Base-by-base conservation (phyloP, 2,888 invertebrate genomes). In the Netelia inedita region DNA sequence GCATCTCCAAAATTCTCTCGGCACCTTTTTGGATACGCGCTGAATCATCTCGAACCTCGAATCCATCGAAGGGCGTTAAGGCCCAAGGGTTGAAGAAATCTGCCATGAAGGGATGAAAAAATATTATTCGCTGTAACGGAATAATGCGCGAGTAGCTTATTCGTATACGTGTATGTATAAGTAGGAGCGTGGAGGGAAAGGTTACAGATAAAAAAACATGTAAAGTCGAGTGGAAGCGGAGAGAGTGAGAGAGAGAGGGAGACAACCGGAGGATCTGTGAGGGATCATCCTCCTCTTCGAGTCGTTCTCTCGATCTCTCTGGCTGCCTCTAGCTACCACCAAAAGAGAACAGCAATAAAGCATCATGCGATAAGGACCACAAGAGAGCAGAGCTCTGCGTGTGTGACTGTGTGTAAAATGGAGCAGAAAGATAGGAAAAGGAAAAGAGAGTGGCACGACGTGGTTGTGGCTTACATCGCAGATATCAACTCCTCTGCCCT, bases 161-260 rank as follows among this genome's bases (percentile, higher is more conserved):
- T 10, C 46, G 14, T 41, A 41, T 72, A 21, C 9, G 9, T 19
- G 21, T 16, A 35, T 35, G 10, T 61, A 61, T 16, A 43, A n/a
- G 43, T 53, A 55, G 28, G 21, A 21, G 59, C 19, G 16, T 59
- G 23, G 53, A 71, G 41, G 16, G 21, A 59, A 50, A 19, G 72
- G 55, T 57, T 55, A 65, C 41, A 21, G 43, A 72, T 23, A 76
- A 66, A 57, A 41, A 66, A 72, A 61, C 21, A 63, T 61, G 72
- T 73, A 78, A 72, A 81, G 72, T 84, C 81, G 73, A 81, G 76
- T 76, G 61, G 74, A 75, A 79, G 83, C 53, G 21, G 19, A 57
- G 10, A 59, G 57, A 21, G 19, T 21, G 57, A 57, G 79, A 61
- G 75, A 59, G 57, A 21, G 19, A 57, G 57, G 19, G 79, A 61